Conservation (phyloP, 2,113 vertebrate genomes). For the cattle (Bos taurus) region DNA sequence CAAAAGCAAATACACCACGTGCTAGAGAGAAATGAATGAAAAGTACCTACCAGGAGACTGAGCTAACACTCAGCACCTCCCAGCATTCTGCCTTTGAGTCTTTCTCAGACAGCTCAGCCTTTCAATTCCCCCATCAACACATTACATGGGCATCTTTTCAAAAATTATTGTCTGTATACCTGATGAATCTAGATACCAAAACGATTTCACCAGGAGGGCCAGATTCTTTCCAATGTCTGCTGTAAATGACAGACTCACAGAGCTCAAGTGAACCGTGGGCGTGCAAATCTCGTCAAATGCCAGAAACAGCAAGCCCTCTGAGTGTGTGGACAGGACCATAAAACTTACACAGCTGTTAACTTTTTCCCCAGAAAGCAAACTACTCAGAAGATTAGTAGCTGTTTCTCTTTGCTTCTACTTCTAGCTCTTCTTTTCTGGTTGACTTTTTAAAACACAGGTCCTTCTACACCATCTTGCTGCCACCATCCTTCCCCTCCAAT, state of each 20-base stretch:
- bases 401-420: neutral
- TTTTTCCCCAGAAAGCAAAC: constrained; percentile 54
- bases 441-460: constrained; percentile 52
- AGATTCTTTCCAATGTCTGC: neutral
- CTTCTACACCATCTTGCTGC: neutral
- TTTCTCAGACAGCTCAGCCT: constrained; percentile 19
- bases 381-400: constrained; percentile 4
- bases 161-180: constrained; percentile 35
- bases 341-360: constrained; percentile 13
- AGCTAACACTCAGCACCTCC: constrained; percentile 25
- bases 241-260: neutral
- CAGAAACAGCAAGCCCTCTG: neutral
- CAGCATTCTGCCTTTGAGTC: neutral
- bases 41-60: neutral
- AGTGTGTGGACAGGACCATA: neutral
- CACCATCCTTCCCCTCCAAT: neutral
- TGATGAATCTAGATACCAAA: constrained; percentile 23
- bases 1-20: constrained; percentile 29
- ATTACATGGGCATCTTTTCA: constrained; percentile 27
- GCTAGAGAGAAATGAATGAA: constrained; percentile 29
- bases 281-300: neutral
- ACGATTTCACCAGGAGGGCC: neutral
- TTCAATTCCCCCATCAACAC: constrained; percentile 34
- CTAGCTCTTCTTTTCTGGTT: constrained; percentile 23
- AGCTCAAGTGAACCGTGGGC: neutral